Evolutionary conservation across 2,113 vertebrate species (phyloP).

Genomic region (Oreochromis tanganicae): DNA sequence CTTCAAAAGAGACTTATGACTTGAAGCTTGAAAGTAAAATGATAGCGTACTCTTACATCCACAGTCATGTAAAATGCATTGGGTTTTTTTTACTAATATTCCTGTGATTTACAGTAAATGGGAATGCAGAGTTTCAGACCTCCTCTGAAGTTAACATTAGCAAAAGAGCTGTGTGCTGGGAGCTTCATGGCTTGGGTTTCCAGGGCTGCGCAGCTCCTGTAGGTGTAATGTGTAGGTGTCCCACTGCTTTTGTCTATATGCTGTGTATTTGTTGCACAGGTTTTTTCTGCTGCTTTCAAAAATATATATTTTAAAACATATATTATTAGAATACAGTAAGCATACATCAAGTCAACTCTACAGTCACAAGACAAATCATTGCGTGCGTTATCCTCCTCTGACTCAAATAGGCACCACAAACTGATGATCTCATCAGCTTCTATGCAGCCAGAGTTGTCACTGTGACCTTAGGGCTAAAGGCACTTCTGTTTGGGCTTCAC

Average conservation of each 20-base stretch:
- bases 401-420: neutral
- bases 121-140: neutral
- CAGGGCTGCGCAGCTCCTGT: neutral
- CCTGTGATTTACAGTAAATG: neutral
- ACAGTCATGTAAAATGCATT: neutral
- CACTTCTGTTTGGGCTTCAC: neutral
- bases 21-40: neutral
- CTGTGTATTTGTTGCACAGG: neutral
- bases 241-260: neutral
- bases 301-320: neutral
- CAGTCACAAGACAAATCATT: neutral
- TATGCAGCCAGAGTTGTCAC: neutral
- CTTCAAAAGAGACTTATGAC: neutral
- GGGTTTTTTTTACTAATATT: neutral
- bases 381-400: neutral
- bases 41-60: fast-evolving
- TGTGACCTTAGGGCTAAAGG: neutral
- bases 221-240: neutral
- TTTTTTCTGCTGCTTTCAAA: neutral
- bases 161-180: neutral
- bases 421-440: neutral
- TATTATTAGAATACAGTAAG: neutral
- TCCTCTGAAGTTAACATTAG: neutral
- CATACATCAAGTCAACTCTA: neutral
- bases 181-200: neutral